Base-by-base conservation (phyloP, 2,797 vertebrate genomes). In the Pyrocephalus nanus region DNA sequence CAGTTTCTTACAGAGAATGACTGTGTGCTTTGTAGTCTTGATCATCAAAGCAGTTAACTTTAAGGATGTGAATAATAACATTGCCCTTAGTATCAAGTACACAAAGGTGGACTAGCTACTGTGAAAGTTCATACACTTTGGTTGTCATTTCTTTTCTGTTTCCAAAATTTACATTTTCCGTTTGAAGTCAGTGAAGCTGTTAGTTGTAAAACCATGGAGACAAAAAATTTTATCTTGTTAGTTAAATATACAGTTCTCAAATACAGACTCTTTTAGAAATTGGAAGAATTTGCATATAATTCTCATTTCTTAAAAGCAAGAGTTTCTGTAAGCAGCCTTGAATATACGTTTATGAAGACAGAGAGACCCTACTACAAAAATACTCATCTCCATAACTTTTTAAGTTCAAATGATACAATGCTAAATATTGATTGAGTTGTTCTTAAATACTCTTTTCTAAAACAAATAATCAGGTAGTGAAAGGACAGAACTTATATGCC, bases 271-370 rank as follows among this genome's bases (percentile, higher is more conserved):
- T 87, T 85, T 54, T 53, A 92, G 40, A 73, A 76, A 54, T 30
- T 11, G 21, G 62, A 94, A 90, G 17, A 51, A 57, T 82, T 88
- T 60, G 30, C 32, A 11, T 84, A 67, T 93, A 91, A 80, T 83
- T 90, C 21, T 67, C 34, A 11, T 80, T 77, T 55, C 23, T 88
- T 62, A 38, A 73, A 84, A 57, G 22, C 9, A 70, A 60, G 62
- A 74, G 34, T 47, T 96, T 97, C 93, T 96, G 80, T 96, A 96
- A 95, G 25, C 47, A 93, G 42, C 73, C 93, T 93, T 88, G 95
- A 9, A 54, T 22, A 21, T 4, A 32, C 2, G 15, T 36, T 11
- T 11, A 30, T 12, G 36, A 2, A 62, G 32, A 65, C 8, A 60
- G 29, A 58, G 9, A 70, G 4, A 51, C 22, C 9, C 13, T 48